Evolutionary conservation across 2,888 invertebrate genomes (phyloP), one percentile per base, ranked within the genome.

Genomic region (Fabriciana adippe): DNA sequence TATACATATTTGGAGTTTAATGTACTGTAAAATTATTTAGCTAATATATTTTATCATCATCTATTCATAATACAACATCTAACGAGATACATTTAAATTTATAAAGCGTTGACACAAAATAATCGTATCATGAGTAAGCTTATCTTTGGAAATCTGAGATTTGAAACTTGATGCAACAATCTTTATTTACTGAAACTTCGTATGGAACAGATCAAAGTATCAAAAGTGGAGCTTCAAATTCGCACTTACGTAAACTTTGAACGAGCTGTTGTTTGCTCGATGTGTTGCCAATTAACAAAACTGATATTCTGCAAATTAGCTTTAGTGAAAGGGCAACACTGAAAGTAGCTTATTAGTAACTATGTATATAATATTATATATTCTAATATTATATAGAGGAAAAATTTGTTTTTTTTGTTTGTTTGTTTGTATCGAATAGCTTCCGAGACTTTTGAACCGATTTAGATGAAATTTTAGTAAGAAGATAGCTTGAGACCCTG

Each of bases 221-320:
- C 31, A 62, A 72, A 77, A 76, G 71, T 76, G 55, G 74, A 73
- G 60, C 77, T 74, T 60, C 60, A 64, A 72, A 74, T 73, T 79
- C 73, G 71, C 79, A 78, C 80, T 79, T 82, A 80, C 81, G 80
- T 76, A 76, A 78, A 69, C 71, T 50, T 41, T 64, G 55, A 67
- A 53, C 18, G 66, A 60, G 63, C 15, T 21, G 35, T 64, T 70
- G 67, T 64, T 61, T 66, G 59, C 13, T 26, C 18, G 57, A 57
- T 73, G 74, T 68, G 55, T 65, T 72, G 71, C 72, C 73, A 78
- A 81, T 81, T 80, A 79, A 73, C 78, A 70, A 76, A 73, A 48
- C 8, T 35, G n/a, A 53, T 21, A 50, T 51, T 55, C 14, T 31
- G 69, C 55, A 61, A 69, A 67, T 67, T 41, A 48, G 6, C 15